Base-by-base conservation (phyloP, 2,113 vertebrate species). In the Microcebus murinus region DNA sequence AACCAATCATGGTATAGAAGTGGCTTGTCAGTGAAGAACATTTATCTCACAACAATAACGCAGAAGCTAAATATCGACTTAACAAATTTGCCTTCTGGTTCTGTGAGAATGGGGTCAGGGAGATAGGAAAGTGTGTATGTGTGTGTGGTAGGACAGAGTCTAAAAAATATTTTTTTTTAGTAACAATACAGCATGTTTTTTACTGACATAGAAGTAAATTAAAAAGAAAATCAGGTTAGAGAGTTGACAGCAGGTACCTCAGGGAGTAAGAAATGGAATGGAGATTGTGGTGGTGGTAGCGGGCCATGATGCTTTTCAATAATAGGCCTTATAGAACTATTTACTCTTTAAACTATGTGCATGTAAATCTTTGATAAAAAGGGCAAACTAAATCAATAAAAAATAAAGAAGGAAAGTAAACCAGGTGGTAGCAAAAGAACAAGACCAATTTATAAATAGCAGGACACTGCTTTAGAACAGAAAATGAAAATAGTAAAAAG, bases 401-500 rank as follows among this genome's bases (percentile, higher is more conserved):
- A 91, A 61, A 87, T 67, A 29, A 85, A 77, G 21, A 52, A 67
- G 55, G 57, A 91, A 94, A 90, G 63, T 29, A 93, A 93, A 70
- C 31, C 7, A 70, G 42, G 70, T 57, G 18, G 27, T 15, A 87
- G 18, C 39, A 87, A 68, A 91, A 95, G 79, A 77, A 87, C 4
- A 36, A 48, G 13, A 67, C 34, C 29, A 23, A 65, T 79, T 89
- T 90, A 92, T 63, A 90, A 90, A 90, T 57, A 96, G 71, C 14
- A 57, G 36, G 70, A 52, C 81, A 87, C 12, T 48, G 45, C 68
- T 80, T 96, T 84, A 91, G 14, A 59, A 61, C 29, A 65, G 74
- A 92, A 90, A 87, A 95, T 91, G 45, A 90, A 94, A 92, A 55
- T 90, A 79, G 23, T 34, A 52, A 79, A 94, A 92, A 39, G 13